Evolutionary conservation across 2,113 vertebrate species (phyloP).

Genomic region (Rhinolophus sinicus): DNA sequence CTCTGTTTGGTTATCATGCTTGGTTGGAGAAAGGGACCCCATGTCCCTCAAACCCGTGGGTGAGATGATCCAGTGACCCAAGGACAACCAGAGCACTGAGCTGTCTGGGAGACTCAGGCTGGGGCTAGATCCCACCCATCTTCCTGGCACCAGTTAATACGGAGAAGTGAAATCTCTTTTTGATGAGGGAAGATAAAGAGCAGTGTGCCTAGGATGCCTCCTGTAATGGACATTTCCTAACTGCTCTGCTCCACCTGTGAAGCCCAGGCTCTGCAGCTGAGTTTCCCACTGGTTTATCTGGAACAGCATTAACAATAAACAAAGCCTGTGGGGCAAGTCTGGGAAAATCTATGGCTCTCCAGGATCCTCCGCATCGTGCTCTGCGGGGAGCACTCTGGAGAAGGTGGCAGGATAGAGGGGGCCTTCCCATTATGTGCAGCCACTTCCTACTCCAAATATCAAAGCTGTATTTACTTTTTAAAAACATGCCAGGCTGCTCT

Average conservation of each 20-base stretch:
- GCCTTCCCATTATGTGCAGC: fast-evolving
- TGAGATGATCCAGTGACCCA: background rate
- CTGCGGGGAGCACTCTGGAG: background rate
- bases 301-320: too few relatives aligned
- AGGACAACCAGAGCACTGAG: background rate
- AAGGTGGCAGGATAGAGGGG: fast-evolving
- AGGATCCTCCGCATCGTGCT: background rate
- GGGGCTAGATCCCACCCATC: background rate
- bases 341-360: background rate
- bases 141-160: background rate
- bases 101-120: background rate
- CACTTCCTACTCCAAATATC: background rate
- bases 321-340: background rate
- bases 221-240: background rate
- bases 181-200: background rate
- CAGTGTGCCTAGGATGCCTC: background rate
- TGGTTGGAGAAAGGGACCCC: background rate
- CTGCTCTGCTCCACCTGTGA: background rate
- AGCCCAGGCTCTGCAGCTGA: background rate
- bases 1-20: background rate
- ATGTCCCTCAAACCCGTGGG: background rate
- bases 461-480: background rate
- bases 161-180: background rate
- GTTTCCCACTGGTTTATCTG: background rate
- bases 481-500: background rate